Evolutionary conservation across 2,113 vertebrate genomes (phyloP).

Genomic region (Nyctibius bracteatus): DNA sequence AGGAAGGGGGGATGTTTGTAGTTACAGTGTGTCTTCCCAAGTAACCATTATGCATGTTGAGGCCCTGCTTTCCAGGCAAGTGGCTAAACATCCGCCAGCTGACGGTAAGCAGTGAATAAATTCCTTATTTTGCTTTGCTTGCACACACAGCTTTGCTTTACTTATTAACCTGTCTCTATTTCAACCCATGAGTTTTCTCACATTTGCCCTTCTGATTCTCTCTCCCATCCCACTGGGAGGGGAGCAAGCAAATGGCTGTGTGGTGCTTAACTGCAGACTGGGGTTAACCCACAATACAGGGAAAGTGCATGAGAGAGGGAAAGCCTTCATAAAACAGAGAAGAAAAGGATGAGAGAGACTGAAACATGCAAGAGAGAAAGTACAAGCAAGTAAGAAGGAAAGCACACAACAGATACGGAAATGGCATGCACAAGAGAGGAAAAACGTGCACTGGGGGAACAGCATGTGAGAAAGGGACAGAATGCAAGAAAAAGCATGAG

Average conservation of each 20-base stretch:
- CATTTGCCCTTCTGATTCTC: not conserved
- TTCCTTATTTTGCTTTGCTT: not conserved
- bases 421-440: not conserved
- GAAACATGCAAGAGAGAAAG: not conserved
- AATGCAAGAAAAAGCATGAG: not conserved
- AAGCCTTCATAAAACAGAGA: not conserved
- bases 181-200: not conserved
- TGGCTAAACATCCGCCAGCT: not conserved
- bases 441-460: too few species aligned
- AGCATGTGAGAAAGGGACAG: not conserved
- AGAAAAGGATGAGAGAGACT: not conserved
- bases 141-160: not conserved
- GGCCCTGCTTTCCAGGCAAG: not conserved
- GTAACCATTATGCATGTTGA: not conserved
- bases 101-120: not conserved
- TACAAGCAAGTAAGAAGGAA: not conserved
- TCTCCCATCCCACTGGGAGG: not conserved
- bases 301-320: not conserved
- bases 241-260: not conserved
- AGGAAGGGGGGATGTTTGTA: not conserved
- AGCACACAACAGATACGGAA: not conserved
- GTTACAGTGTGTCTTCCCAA: not conserved
- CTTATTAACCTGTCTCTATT: not conserved
- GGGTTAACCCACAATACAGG: not conserved
- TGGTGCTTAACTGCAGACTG: not conserved